phyloP scores from a whole-genome alignment of 1,140 invertebrate genomes.

The Caenorhabditis latens region DNA sequence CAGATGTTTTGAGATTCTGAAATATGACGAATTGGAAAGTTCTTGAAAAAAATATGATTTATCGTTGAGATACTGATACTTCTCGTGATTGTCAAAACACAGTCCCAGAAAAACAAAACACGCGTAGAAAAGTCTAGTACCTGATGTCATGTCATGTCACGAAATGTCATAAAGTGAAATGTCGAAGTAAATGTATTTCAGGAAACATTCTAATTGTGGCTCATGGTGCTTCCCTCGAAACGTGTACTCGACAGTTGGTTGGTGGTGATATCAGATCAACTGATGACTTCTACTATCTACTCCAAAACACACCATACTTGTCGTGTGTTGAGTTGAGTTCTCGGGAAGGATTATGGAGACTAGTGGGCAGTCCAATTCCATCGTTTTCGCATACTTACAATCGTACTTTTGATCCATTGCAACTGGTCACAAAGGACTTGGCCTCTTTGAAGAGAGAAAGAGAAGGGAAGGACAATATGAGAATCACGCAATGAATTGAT shows the following conservation, averaged over 20 bases:
- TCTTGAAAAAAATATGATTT: no score
- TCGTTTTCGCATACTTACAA: constrained; percentile 16
- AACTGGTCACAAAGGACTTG: constrained; percentile 35
- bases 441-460: background rate
- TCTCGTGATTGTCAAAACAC: background rate
- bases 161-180: constrained; percentile 3
- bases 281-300: constrained; percentile 44
- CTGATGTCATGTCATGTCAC: background rate
- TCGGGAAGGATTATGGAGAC: constrained; percentile 43
- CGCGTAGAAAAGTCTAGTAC: background rate
- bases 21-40: no score
- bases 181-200: constrained; percentile 1
- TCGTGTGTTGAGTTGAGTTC: constrained; percentile 33
- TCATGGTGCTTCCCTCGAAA: constrained; percentile 48
- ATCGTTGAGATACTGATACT: background rate
- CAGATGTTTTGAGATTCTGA: background rate
- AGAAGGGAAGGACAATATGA: background rate
- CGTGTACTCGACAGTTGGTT: constrained; percentile 47
- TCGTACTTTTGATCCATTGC: constrained; percentile 38
- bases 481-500: background rate
- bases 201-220: constrained; percentile 54
- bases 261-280: constrained; percentile 24
- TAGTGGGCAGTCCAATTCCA: constrained; percentile 11
- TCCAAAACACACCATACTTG: constrained; percentile 51
- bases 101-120: background rate